These are phyloP conservation scores for Eonycteris spelaea DNA, from an alignment of 2,113 vertebrate genomes.

Conservation along the genomic window DNA sequence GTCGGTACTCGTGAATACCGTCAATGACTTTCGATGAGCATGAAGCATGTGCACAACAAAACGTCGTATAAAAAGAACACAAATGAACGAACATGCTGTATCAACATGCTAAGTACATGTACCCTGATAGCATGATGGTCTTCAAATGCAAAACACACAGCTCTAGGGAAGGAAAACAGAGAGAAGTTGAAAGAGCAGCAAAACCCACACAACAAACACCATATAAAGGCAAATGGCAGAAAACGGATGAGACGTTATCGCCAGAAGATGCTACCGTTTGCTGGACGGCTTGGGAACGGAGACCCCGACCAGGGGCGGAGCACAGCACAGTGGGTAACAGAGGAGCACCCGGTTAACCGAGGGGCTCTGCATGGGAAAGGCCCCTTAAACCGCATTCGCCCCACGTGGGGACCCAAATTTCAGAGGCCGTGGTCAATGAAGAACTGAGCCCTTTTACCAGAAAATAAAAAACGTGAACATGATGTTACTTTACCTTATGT, in stretches of 20 bases:
- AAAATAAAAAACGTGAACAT: not conserved
- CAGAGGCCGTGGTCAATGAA: not conserved
- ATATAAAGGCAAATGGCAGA: constrained; percentile 51
- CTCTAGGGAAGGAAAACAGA: constrained; percentile 71
- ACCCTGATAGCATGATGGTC: constrained; percentile 74
- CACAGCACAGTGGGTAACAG: rapidly evolving
- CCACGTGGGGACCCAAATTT: not conserved
- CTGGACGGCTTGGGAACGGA: not conserved
- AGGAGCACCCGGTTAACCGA: not conserved
- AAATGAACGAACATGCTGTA: constrained; percentile 67
- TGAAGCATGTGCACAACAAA: not conserved
- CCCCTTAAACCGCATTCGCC: too few species aligned
- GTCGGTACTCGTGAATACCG: not conserved
- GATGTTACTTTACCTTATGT: not conserved
- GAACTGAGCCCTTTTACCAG: not conserved
- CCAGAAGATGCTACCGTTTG: constrained; percentile 27
- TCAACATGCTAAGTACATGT: constrained; percentile 71
- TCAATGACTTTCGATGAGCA: not conserved
- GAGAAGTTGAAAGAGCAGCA: constrained; percentile 58
- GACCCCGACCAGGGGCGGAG: not conserved
- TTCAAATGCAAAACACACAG: constrained; percentile 75
- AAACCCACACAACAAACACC: constrained; percentile 52
- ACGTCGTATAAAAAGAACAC: constrained; percentile 56
- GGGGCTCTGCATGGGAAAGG: not conserved
- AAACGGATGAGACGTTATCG: constrained; percentile 27